Conservation (phyloP, 2,888 invertebrate species). For the Lydus trimaculatus region DNA sequence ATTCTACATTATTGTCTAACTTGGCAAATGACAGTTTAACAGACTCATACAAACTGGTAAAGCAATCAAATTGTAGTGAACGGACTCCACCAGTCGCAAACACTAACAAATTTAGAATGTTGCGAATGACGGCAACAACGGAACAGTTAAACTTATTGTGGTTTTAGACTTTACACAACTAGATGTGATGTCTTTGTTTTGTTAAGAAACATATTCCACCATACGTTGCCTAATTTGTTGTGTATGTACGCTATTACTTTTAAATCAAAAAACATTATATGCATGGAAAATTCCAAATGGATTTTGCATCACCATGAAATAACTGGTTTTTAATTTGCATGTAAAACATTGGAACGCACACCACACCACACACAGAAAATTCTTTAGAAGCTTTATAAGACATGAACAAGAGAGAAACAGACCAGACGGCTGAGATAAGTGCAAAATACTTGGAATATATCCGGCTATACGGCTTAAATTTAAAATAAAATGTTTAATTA, state of each 20-base stretch:
- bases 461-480: neutral
- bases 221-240: neutral
- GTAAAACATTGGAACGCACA: neutral
- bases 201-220: neutral
- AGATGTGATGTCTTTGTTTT: conserved; percentile 27
- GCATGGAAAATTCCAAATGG: neutral
- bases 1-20: conserved; percentile 22
- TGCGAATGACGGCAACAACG: conserved; percentile 30
- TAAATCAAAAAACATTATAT: neutral
- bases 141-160: conserved; percentile 36
- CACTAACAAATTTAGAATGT: conserved; percentile 28
- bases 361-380: neutral
- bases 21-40: conserved; percentile 33
- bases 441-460: conserved; percentile 1
- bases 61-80: conserved; percentile 33
- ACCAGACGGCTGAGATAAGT: conserved; percentile 8
- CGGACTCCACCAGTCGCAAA: conserved; percentile 25
- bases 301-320: neutral
- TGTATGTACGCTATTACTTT: neutral
- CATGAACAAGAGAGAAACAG: neutral
- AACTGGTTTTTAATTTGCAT: conserved; percentile 10
- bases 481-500: neutral
- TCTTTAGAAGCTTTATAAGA: neutral
- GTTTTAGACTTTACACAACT: conserved; percentile 22
- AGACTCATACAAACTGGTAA: conserved; percentile 25